Conservation (phyloP, 2,888 invertebrate genomes). For the Dryadula phaetusa region DNA sequence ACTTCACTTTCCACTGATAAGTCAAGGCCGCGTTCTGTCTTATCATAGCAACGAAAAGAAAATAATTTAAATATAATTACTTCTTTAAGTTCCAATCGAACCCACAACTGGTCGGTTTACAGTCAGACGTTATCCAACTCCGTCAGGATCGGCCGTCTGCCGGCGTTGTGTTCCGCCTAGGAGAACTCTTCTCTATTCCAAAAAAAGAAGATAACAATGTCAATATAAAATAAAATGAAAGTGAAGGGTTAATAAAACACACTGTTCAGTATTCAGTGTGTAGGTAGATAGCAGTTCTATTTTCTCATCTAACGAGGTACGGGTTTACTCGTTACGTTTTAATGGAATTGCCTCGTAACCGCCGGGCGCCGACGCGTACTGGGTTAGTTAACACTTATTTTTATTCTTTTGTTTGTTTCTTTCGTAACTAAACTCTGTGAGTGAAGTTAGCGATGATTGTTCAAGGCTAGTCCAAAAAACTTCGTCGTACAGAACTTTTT, state of each 20-base stretch:
- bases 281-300: constrained; percentile 9
- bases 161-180: too few species aligned
- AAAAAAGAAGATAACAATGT: not conserved
- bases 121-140: too few species aligned
- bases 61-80: too few species aligned
- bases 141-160: too few species aligned
- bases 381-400: constrained; percentile 22
- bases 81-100: too few species aligned
- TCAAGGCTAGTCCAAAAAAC: not conserved
- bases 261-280: not conserved
- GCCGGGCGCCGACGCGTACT: constrained; percentile 6
- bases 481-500: not conserved
- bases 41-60: too few species aligned
- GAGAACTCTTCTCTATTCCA: too few species aligned
- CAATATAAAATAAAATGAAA: not conserved
- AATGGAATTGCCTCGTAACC: constrained; percentile 28
- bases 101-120: too few species aligned
- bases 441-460: constrained; percentile 7
- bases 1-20: too few species aligned
- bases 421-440: not conserved
- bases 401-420: not conserved
- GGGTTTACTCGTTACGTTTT: constrained; percentile 25
- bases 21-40: too few species aligned
- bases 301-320: constrained; percentile 12
- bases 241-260: not conserved